Base-by-base conservation (phyloP, 2,113 vertebrate species). In the Mugil cephalus region DNA sequence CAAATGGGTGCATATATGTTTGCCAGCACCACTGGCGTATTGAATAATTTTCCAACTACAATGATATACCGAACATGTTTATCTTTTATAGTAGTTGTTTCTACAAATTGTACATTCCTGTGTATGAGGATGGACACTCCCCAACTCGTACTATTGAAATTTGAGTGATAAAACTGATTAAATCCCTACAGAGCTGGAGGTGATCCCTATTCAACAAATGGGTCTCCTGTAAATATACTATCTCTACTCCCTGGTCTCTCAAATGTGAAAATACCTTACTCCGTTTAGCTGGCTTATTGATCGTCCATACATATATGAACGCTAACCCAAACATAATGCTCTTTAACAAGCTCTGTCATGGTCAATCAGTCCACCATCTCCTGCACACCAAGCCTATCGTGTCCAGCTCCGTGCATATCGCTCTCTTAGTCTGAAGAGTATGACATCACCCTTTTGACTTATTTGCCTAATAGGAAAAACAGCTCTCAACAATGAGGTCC, bases 231-330 rank as follows among this genome's bases (percentile, higher is more conserved):
- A n/a, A n/a, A n/a, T n/a, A n/a, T n/a, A n/a, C n/a, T 55, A n/a
- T 55, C 53, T 55, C 35, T 36, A 3, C 52, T 36, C 52, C 52
- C 30, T 54, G 52, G 34, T 54, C 52, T 36, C 30, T 35, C 9
- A 54, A 54, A 17, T 42, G 56, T 60, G 56, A 60, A 60, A 60
- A 60, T 14, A 60, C 8, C 56, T 60, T 60, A 60, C 19, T 60
- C 18, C 38, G 56, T 60, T 43, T 43, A 24, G 52, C 52, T 11
- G 52, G 52, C 15, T 54, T 53, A 53, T 53, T 54, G 52, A 54
- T 36, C 52, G 30, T 18, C 19, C 56, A 42, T 43, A 43, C 43
- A 45, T 45, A 45, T 60, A 55, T 55, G n/a, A n/a, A n/a, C n/a
- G n/a, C n/a, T n/a, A n/a, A n/a, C n/a, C n/a, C n/a, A n/a, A n/a